Conservation (phyloP, 2,113 vertebrate genomes). For the Apteryx owenii region DNA sequence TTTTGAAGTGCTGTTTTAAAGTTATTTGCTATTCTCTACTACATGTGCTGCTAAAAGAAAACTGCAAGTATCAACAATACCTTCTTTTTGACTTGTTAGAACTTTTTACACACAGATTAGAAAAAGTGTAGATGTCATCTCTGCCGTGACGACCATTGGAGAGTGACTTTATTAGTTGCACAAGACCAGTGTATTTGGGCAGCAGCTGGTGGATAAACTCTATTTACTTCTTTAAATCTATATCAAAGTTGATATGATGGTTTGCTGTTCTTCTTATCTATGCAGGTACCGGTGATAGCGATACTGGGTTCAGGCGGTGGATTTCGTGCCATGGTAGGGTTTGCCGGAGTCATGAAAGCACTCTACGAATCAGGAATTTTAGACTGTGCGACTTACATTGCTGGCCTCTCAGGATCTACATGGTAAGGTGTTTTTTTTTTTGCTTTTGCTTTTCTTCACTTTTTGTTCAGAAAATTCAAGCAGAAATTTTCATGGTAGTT, state of each 20-base stretch:
- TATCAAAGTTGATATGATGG: neutral
- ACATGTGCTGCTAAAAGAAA: neutral
- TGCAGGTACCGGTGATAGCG: constrained; percentile 93
- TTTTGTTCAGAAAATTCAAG: neutral
- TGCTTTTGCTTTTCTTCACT: neutral
- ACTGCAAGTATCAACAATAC: neutral
- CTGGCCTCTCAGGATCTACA: constrained; percentile 95
- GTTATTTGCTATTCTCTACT: neutral
- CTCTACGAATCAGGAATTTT: constrained; percentile 92
- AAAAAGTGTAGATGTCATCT: neutral
- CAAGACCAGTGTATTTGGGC: neutral
- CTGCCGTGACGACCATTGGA: neutral
- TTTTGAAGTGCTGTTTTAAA: neutral
- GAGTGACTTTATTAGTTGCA: neutral
- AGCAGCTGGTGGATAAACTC: neutral
- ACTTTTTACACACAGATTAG: neutral
- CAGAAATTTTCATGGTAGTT: neutral
- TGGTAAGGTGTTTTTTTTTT: constrained; percentile 81
- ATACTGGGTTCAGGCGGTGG: constrained; percentile 94
- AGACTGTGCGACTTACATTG: constrained; percentile 92
- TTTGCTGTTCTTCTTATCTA: neutral
- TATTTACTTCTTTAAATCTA: neutral
- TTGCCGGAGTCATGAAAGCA: constrained; percentile 96
- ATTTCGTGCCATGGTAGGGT: constrained; percentile 95
- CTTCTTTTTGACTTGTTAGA: neutral